phyloP scores from a whole-genome alignment of 1,140 invertebrate species.

The Coptotermes formosanus region DNA sequence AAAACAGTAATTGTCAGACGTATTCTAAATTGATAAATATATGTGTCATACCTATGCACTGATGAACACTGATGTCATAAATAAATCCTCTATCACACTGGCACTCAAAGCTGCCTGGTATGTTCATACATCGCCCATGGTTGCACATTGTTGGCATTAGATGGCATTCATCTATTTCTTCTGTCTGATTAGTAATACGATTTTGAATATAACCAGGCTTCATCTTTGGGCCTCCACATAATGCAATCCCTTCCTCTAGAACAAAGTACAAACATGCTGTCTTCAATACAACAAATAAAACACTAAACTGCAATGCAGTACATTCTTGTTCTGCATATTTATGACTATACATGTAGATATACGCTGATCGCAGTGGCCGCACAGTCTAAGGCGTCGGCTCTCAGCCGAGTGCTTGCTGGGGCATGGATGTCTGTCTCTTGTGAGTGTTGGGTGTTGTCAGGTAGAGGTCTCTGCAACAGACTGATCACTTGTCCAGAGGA shows the following conservation, averaged over 20 bases:
- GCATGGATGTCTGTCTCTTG: no score
- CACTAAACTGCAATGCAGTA: no score
- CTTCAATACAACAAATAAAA: no score
- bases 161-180: constrained; percentile 78
- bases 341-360: no score
- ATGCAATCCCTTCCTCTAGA: constrained; percentile 56
- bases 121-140: constrained; percentile 79
- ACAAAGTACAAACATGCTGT: background rate
- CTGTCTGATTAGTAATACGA: constrained; percentile 71
- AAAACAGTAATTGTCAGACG: background rate
- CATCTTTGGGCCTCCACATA: constrained; percentile 55
- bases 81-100: constrained; percentile 67
- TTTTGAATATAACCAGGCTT: constrained; percentile 45
- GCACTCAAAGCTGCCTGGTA: constrained; percentile 72
- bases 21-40: background rate
- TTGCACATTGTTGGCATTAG: constrained; percentile 82
- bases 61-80: constrained; percentile 73
- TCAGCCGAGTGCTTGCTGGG: no score
- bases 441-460: no score
- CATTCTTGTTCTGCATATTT: no score
- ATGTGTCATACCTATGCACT: constrained; percentile 60
- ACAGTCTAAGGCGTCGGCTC: no score
- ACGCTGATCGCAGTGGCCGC: no score
- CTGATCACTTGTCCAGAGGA: no score
- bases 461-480: no score